Percentiles rank a stretch among this genome's conserved stretches.
Evolutionary conservation across 1,140 invertebrate species (phyloP).

Genomic region (Antheraea mylitta): DNA sequence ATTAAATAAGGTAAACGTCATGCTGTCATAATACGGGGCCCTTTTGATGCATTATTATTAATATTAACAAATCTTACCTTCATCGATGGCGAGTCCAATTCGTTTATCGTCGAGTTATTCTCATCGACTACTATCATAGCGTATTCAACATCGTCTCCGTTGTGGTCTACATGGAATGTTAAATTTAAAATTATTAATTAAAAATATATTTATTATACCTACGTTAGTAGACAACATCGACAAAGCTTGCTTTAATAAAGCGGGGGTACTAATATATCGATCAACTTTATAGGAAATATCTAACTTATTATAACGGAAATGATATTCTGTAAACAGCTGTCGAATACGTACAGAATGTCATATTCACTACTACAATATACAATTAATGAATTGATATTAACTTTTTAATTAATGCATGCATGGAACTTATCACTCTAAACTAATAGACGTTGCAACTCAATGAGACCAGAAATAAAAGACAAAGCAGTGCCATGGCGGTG

Average conservation of each 20-base stretch:
- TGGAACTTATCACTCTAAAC: constrained; percentile 15
- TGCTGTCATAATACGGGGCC: neutral
- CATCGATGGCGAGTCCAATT: constrained; percentile 89
- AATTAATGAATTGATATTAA: neutral
- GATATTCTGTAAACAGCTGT: no score
- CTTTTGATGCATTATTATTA: constrained; percentile 7
- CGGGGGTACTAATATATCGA: constrained; percentile 12
- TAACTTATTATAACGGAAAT: neutral
- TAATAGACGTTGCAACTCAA: constrained; percentile 61
- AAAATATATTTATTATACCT: neutral
- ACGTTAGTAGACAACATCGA: constrained; percentile 36
- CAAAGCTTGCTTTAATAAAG: constrained; percentile 49
- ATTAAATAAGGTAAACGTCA: neutral
- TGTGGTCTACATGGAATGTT: constrained; percentile 54
- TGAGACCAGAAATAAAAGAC: constrained; percentile 43
- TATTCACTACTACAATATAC: no score
- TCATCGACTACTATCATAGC: constrained; percentile 95
- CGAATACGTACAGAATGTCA: no score
- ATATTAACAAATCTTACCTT: constrained; percentile 82
- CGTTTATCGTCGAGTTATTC: constrained; percentile 90
- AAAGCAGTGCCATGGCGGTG: constrained; percentile 67
- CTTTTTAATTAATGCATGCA: constrained; percentile 5
- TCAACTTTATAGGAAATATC: neutral
- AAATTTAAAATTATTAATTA: neutral
- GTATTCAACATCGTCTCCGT: constrained; percentile 89